These are phyloP conservation scores for Tenodera sinensis DNA, from an alignment of 2,888 invertebrate species.

Conservation along the genomic window DNA sequence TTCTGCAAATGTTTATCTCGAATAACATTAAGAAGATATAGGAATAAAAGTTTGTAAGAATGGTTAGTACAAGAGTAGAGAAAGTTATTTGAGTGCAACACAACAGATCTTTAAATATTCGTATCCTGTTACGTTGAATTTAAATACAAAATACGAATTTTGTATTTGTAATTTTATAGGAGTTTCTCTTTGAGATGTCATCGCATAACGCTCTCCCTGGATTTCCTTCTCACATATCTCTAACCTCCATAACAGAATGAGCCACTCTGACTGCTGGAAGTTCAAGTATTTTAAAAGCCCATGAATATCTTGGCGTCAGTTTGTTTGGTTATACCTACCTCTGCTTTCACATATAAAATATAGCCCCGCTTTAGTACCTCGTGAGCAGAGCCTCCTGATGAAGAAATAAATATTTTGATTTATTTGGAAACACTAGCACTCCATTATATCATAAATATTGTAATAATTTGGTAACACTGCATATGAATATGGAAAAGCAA, in stretches of 20 bases:
- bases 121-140: too few relatives aligned
- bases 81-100: too few relatives aligned
- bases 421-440: background rate
- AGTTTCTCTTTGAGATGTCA: too few relatives aligned
- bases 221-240: too few relatives aligned
- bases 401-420: background rate
- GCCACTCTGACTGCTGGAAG: background rate
- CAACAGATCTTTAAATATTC: too few relatives aligned
- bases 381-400: background rate
- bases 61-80: too few relatives aligned
- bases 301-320: background rate
- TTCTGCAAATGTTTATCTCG: too few relatives aligned
- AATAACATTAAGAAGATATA: too few relatives aligned
- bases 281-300: background rate
- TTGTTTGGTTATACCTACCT: background rate
- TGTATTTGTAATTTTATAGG: too few relatives aligned
- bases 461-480: background rate
- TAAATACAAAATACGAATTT: too few relatives aligned
- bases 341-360: background rate
- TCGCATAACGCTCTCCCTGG: too few relatives aligned
- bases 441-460: background rate
- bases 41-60: too few relatives aligned
- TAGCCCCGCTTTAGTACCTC: background rate
- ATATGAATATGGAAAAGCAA: background rate
- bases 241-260: background rate